Conservation (phyloP, 2,113 vertebrate species). For the Anoura caudifer region DNA sequence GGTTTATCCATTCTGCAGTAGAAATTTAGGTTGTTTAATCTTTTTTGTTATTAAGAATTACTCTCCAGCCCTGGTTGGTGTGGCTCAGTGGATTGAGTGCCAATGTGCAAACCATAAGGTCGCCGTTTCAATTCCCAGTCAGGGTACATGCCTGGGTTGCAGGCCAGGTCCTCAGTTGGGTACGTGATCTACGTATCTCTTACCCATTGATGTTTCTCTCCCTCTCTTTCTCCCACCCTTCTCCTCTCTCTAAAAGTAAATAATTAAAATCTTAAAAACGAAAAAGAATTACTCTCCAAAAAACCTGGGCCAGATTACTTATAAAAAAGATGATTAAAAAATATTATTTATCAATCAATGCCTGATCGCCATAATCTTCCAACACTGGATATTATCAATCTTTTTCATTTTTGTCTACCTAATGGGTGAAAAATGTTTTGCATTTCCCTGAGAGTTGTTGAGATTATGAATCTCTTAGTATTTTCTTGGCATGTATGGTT, state of each 20-base stretch:
- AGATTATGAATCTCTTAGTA: neutral
- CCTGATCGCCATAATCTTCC: neutral
- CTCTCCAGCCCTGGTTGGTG: too few relatives aligned
- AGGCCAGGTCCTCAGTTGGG: too few relatives aligned
- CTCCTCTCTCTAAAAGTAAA: too few relatives aligned
- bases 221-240: too few relatives aligned
- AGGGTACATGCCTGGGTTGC: too few relatives aligned
- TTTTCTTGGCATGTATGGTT: neutral
- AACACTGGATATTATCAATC: neutral
- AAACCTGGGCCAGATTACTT: neutral
- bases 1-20: neutral
- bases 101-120: too few relatives aligned
- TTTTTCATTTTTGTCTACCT: neutral
- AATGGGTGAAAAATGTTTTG: slow-evolving; percentile 7
- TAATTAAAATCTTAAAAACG: neutral
- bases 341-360: neutral
- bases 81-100: too few relatives aligned
- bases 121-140: too few relatives aligned
- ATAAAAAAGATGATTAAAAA: neutral
- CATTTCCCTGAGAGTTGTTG: slow-evolving; percentile 13
- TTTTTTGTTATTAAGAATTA: slow-evolving; percentile 11
- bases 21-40: neutral
- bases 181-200: too few relatives aligned
- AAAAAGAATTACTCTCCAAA: neutral
- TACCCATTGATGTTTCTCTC: too few relatives aligned